phyloP scores from a whole-genome alignment of 2,888 invertebrate genomes.

The Neria commutata region DNA sequence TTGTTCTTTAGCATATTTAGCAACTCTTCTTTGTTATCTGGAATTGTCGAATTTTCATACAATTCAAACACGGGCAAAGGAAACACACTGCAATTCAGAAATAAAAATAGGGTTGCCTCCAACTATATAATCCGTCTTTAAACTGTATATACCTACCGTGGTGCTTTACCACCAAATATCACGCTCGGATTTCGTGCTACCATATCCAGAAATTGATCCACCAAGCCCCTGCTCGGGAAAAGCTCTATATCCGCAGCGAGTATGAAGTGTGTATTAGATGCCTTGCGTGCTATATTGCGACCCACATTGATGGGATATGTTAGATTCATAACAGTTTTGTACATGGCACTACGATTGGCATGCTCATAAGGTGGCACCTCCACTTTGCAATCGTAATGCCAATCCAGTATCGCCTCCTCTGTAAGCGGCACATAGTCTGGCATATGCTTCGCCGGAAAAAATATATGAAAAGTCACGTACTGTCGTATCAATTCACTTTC shows the following conservation, averaged over 20 bases:
- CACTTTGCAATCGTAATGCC: constrained; percentile 37
- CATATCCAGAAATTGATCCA: constrained; percentile 80
- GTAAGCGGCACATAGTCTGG: constrained; percentile 59
- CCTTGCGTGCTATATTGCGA: constrained; percentile 80
- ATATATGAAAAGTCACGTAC: constrained; percentile 70
- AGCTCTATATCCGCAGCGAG: constrained; percentile 87
- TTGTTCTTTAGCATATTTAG: constrained; percentile 28
- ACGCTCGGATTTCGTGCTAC: constrained; percentile 71
- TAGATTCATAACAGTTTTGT: constrained; percentile 68
- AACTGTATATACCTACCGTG: background rate
- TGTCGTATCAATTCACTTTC: constrained; percentile 64
- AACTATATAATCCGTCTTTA: background rate
- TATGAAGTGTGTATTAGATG: constrained; percentile 78
- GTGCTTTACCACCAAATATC: constrained; percentile 31
- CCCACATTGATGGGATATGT: constrained; percentile 88
- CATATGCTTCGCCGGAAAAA: constrained; percentile 67
- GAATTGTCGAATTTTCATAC: constrained; percentile 31
- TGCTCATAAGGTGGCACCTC: constrained; percentile 39
- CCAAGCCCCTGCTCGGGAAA: constrained; percentile 81
- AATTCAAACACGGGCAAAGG: constrained; percentile 48
- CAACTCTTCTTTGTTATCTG: constrained; percentile 44
- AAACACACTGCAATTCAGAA: constrained; percentile 38
- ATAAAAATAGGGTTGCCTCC: background rate
- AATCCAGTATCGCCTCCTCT: constrained; percentile 39
- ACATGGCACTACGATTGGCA: constrained; percentile 64